Base-by-base conservation (phyloP, 2,888 invertebrate genomes). In the Ophion obscuratus region DNA sequence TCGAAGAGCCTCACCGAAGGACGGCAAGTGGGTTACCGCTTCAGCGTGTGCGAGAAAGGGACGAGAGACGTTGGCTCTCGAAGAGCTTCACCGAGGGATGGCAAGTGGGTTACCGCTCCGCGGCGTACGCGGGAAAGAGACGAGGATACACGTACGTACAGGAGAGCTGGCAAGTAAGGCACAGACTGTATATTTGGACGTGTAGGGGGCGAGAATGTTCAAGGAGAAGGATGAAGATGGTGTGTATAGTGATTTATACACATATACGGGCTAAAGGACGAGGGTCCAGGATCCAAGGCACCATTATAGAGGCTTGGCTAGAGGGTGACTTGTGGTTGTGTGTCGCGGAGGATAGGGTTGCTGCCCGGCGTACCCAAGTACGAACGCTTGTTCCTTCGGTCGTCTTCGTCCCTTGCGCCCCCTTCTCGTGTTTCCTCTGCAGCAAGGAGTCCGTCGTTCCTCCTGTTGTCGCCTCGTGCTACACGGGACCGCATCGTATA, bases 261-360 rank as follows among this genome's bases (percentile, higher is more conserved):
- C 20, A 36, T 17, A 86, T 83, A 90, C 87, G 87, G 83, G 87
- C 74, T 89, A 85, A 88, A 88, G 88, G 87, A 87, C 86, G 87
- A 88, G 88, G 88, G 87, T 88, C 86, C 87, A 89, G 89, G 86
- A 85, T 82, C 64, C 47, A 47, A 70, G 83, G 75, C 66, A n/a
- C 70, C 73, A 59, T 59, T 47, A 88, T 74, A 84, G 88, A 61
- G 59, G 24, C 14, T 53, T 80, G 84, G 85, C 88, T 82, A 85
- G 88, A 87, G 90, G 91, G 90, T 92, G 92, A 93, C 93, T 93
- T 93, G 93, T 92, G 93, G 94, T 92, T 92, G 92, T 92, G 92
- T 92, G 92, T 92, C 90, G 91, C 91, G 91, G 83, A 84, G 93
- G 93, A 93, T 92, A 93, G 93, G 92, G 92, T 93, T 92, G 92